Conservation (phyloP, 92 coral and sea anemone genomes). For the Bergia puertoricense region DNA sequence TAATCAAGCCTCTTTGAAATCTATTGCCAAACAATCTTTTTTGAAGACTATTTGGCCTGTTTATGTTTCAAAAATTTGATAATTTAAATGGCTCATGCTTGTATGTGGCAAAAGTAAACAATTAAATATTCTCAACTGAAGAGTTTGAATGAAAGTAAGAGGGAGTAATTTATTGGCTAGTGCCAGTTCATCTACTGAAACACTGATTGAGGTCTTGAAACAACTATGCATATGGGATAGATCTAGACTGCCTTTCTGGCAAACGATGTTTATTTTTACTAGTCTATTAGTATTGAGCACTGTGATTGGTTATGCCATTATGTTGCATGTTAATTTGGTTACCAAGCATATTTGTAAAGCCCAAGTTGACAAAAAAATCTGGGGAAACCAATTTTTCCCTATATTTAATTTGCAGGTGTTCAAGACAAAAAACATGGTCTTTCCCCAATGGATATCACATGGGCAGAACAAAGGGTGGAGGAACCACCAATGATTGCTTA, state of each 20-base stretch:
- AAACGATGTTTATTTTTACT: neutral
- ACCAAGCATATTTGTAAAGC: conserved; percentile 3
- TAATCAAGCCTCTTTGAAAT: neutral
- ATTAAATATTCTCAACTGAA: neutral
- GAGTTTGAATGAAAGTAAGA: conserved; percentile 3
- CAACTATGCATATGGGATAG: neutral
- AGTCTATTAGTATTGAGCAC: conserved; percentile 13
- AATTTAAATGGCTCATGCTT: conserved; percentile 1
- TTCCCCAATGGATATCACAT: conserved; percentile 49
- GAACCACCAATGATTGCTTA: conserved; percentile 49
- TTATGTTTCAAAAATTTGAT: conserved; percentile 1
- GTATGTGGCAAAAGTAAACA: neutral
- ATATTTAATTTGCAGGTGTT: conserved; percentile 41
- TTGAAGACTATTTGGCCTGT: too few species aligned
- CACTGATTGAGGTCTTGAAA: neutral
- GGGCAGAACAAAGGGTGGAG: conserved; percentile 55
- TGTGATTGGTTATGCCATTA: conserved; percentile 12
- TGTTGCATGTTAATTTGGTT: conserved; percentile 6
- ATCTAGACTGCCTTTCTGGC: conserved; percentile 17
- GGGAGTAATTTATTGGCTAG: conserved; percentile 5
- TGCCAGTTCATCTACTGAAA: conserved; percentile 1
- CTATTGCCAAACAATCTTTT: neutral
- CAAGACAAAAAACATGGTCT: conserved; percentile 47
- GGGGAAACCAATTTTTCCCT: neutral
- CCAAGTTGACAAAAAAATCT: conserved; percentile 24